A percentile compares a stretch with the other conserved stretches of the same genome.
Conservation (phyloP, 2,113 vertebrate genomes). For the Asarcornis scutulata region DNA sequence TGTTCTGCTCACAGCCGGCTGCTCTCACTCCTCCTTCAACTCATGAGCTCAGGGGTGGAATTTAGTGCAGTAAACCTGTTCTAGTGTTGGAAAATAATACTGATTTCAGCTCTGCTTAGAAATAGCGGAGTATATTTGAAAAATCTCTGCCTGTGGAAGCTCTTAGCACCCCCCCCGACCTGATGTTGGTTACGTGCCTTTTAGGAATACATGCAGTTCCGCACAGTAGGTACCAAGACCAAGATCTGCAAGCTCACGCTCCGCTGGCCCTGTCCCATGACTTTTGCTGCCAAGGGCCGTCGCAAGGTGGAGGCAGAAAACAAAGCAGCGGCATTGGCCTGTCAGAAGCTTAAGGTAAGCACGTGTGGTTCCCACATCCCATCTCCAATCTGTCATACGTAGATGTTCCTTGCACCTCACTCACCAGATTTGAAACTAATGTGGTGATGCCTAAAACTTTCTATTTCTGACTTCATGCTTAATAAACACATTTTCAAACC, state of each 20-base stretch:
- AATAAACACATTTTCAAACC: not conserved
- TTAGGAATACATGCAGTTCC: slow-evolving; percentile 87
- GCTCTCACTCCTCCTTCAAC: not conserved
- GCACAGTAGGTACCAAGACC: slow-evolving; percentile 80
- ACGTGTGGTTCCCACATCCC: not conserved
- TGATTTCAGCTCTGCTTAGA: not conserved
- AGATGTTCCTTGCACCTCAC: not conserved
- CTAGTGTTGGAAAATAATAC: no score
- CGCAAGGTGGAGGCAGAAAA: slow-evolving; percentile 86
- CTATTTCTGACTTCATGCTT: not conserved
- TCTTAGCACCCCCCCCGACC: no score
- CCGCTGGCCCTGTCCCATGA: slow-evolving; percentile 91
- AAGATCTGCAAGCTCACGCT: slow-evolving; percentile 88
- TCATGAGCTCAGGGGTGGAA: not conserved
- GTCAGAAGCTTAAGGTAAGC: slow-evolving; percentile 90
- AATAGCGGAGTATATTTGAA: not conserved
- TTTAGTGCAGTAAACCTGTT: not conserved
- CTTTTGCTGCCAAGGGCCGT: slow-evolving; percentile 83
- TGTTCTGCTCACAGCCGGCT: not conserved
- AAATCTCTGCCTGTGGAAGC: rapidly evolving
- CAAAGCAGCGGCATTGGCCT: slow-evolving; percentile 89
- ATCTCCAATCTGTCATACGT: rapidly evolving
- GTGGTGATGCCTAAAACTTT: not conserved
- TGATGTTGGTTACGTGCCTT: not conserved
- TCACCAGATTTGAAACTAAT: rapidly evolving